These are phyloP conservation scores for Eutolmus rufibarbis DNA, from an alignment of 2,888 invertebrate species.

Conservation along the genomic window DNA sequence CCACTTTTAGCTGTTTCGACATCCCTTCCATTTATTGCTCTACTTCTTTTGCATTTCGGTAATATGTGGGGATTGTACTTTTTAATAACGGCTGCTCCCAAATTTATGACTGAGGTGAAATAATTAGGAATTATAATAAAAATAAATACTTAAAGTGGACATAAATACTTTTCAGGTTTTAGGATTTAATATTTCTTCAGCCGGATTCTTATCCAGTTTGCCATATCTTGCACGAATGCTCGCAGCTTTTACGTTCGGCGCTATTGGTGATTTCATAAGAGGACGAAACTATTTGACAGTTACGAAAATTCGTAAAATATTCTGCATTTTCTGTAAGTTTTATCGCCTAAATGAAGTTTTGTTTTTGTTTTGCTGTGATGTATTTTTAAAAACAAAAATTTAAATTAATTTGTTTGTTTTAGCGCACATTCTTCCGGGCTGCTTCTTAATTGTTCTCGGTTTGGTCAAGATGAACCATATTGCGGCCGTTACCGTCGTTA, in stretches of 20 bases:
- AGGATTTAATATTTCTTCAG: conserved; percentile 74
- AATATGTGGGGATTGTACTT: conserved; percentile 80
- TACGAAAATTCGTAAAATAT: conserved; percentile 71
- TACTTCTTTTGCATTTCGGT: conserved; percentile 74
- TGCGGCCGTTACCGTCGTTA: conserved; percentile 71
- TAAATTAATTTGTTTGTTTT: conserved; percentile 31
- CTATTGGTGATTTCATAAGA: conserved; percentile 71
- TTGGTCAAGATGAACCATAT: conserved; percentile 70
- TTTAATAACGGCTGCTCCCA: conserved; percentile 77
- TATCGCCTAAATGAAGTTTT: background rate
- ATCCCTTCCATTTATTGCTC: conserved; percentile 74
- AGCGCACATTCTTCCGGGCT: conserved; percentile 69
- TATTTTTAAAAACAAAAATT: background rate
- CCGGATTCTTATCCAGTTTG: conserved; percentile 73
- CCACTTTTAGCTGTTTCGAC: conserved; percentile 70
- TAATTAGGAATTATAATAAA: background rate
- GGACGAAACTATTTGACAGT: conserved; percentile 62
- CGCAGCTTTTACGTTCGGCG: conserved; percentile 75
- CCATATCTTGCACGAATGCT: conserved; percentile 76
- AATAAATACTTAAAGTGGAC: background rate
- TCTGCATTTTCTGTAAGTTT: conserved; percentile 70
- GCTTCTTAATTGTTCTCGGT: conserved; percentile 67
- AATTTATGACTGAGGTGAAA: conserved; percentile 71
- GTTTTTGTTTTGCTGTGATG: no score
- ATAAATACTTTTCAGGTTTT: conserved; percentile 62